Base-by-base conservation (phyloP, 2,888 invertebrate genomes). In the Lepidonotus clava region DNA sequence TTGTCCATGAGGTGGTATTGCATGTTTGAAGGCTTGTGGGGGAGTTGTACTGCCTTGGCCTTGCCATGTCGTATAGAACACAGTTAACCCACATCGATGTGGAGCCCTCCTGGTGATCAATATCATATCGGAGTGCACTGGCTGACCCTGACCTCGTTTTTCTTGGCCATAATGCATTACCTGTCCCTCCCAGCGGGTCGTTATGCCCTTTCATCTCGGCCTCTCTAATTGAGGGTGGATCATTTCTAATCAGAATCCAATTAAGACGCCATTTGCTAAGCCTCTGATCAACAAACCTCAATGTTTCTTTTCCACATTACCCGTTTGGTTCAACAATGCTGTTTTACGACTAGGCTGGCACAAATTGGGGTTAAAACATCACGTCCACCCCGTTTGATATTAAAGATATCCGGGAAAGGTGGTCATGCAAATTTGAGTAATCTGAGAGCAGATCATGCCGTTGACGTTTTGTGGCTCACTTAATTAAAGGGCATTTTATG, bases 221-320 rank as follows among this genome's bases (percentile, higher is more conserved):
- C 34, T 38, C 36, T 71, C 71, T 71, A 71, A 71, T 71, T 71
- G 71, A 8, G 36, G 36, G 8, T 71, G 71, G 36, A 34, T 71
- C 71, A 71, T 38, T 36, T 36, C 38, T 71, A 71, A 71, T 71
- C 34, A 36, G 36, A 34, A 71, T 71, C 36, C 71, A 38, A 71
- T 71, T 71, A 71, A 71, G 71, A 71, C 71, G 18, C 71, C 71
- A 71, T 71, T 71, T 71, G 71, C 36, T 11, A 8, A 18, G 71
- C 14, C 24, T 71, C 71, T 71, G 36, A 71, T 71, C 71, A 36
- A n/a, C n/a, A n/a, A n/a, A n/a, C n/a, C n/a, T n/a, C n/a, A n/a
- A n/a, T n/a, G n/a, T n/a, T n/a, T n/a, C n/a, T n/a, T n/a, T n/a
- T n/a, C n/a, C n/a, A n/a, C n/a, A n/a, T n/a, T n/a, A n/a, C n/a